Evolutionary conservation across 2,888 invertebrate genomes (phyloP), one percentile per base, ranked within the genome.

Genomic region (Panzeria rudis): DNA sequence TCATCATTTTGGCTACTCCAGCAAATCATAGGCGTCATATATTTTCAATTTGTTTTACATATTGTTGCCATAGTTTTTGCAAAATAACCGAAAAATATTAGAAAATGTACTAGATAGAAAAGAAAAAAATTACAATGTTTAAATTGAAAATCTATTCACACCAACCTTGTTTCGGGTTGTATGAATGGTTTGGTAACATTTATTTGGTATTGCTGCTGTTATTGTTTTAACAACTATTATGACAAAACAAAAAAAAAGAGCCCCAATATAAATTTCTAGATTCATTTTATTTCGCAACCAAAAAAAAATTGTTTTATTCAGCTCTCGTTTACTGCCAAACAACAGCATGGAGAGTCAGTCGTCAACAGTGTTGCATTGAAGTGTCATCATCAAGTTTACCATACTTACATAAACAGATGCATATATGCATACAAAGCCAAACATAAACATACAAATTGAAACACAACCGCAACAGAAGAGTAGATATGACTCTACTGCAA

Each of bases 301-400:
- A 56, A 35, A 64, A 25, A 17, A 56, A 20, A 29, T 32, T 38
- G 9, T 38, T 9, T 8, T 50, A 17, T 50, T 41, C 25, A 6
- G 41, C n/a, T 32, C 41, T 54, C 25, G 38, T 66, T 66, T 38
- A 23, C 47, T 71, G 66, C n/a, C 25, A 41, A 56, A 52, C n/a
- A 38, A 50, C 5, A 38, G 15, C 41, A 69, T 17, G 50, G 9
- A 9, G 17, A 66, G 41, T 47, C n/a, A 77, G 81, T 59, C 66
- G 68, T 77, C 77, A 77, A 68, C 72, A 77, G 72, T 72, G 54
- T 84, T 80, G 68, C 84, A 84, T 81, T 80, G 81, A 84, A 81
- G 72, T 84, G 84, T 81, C 84, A 84, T 76, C 71, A 66, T 84
- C 75, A 81, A 47, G 68, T 72, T 80, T 68, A 61, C 25, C 76